A percentile compares a stretch with the other conserved stretches of the same genome.
These are phyloP conservation scores for Cherax destructor DNA, from an alignment of 1,140 invertebrate genomes.

Conservation along the genomic window DNA sequence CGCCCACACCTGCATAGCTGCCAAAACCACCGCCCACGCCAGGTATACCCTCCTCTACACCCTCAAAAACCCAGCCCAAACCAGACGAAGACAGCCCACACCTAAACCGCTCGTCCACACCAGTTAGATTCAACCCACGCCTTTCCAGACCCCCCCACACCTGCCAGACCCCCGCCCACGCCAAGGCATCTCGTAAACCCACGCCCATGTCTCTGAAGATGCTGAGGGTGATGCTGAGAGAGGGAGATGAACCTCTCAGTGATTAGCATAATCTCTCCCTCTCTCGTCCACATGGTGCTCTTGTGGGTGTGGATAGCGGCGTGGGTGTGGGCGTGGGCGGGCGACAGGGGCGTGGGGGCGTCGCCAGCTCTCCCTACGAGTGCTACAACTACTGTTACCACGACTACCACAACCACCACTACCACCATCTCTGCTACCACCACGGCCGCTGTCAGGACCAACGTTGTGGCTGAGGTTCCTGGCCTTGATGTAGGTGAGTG, in stretches of 20 bases:
- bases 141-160: not conserved
- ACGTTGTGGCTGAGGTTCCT: not conserved
- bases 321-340: not conserved
- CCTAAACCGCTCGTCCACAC: too few relatives aligned
- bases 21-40: not conserved
- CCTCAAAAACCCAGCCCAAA: not conserved
- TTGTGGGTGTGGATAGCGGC: not conserved
- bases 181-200: not conserved
- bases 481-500: not conserved
- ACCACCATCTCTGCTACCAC: not conserved
- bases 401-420: not conserved
- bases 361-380: too few relatives aligned
- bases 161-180: not conserved
- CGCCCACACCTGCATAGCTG: too few relatives aligned
- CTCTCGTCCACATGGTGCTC: not conserved
- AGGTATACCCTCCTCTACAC: not conserved
- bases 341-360: not conserved
- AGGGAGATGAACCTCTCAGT: too few relatives aligned
- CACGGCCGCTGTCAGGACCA: not conserved
- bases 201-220: not conserved
- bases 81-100: too few relatives aligned
- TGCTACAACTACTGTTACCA: too few relatives aligned
- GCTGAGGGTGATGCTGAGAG: not conserved
- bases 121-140: too few relatives aligned
- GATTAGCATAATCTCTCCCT: too few relatives aligned